phyloP scores from a whole-genome alignment of 2,888 invertebrate species.

The Allygus modestus region DNA sequence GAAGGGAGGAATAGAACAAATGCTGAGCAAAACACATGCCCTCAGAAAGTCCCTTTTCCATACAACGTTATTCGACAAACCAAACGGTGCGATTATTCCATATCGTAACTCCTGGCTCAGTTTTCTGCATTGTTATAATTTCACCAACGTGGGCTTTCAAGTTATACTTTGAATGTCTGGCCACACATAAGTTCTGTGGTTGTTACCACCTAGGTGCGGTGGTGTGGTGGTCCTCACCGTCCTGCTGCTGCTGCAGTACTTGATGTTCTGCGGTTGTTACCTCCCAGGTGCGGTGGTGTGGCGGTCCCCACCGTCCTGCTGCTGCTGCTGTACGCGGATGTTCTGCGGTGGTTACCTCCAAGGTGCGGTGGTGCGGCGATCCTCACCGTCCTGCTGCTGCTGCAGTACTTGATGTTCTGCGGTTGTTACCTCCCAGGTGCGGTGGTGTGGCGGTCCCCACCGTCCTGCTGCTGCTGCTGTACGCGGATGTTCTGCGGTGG shows the following conservation, averaged over 20 bases:
- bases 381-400: slow-evolving; percentile 65
- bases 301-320: slow-evolving; percentile 64
- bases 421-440: slow-evolving; percentile 21
- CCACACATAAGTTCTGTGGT: too few relatives aligned
- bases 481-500: slow-evolving; percentile 70
- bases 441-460: slow-evolving; percentile 44
- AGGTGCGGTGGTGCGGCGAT: slow-evolving; percentile 40
- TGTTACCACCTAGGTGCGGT: slow-evolving; percentile 25
- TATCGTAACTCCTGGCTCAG: too few relatives aligned
- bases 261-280: slow-evolving; percentile 68
- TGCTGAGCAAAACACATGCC: too few relatives aligned
- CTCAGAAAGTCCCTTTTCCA: too few relatives aligned
- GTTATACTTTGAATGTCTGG: too few relatives aligned
- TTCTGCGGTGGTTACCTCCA: slow-evolving; percentile 69
- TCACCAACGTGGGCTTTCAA: too few relatives aligned
- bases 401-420: slow-evolving; percentile 61
- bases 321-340: slow-evolving; percentile 67
- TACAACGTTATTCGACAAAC: too few relatives aligned
- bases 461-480: slow-evolving; percentile 67
- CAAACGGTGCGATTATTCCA: too few relatives aligned
- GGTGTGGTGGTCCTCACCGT: slow-evolving; percentile 55
- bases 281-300: slow-evolving; percentile 36
- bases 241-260: slow-evolving; percentile 67
- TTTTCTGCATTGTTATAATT: too few relatives aligned
- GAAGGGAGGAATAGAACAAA: too few relatives aligned